Base-by-base conservation (phyloP, 2,888 invertebrate species). In the Zootermopsis nevadensis region DNA sequence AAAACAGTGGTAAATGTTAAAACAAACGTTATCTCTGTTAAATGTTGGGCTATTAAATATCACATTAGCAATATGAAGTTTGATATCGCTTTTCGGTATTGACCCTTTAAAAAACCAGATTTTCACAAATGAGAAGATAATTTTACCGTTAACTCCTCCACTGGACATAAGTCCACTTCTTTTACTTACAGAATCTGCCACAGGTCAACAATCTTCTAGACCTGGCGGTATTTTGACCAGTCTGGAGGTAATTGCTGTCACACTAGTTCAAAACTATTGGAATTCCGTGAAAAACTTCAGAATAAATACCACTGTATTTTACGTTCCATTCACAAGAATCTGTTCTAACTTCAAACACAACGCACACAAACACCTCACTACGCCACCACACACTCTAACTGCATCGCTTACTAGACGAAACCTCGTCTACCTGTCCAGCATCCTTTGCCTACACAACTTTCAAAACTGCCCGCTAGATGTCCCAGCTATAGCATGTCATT, bases 131-230 rank as follows among this genome's bases (percentile, higher is more conserved):
- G 15, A 19, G 48, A 48, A 42, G 7, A 12, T 42, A 12, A 60
- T n/a, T 24, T n/a, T n/a, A 60, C n/a, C 60, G 24, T 60, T n/a
- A n/a, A n/a, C n/a, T 1, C 60, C 8, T 31, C 33, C 30, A 69
- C 19, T 33, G 33, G 33, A 33, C 19, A 10, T 24, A 69, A 4
- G 19, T 4, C 66, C 69, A 69, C 33, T 69, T 33, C 31, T 69
- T 24, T 1, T 31, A 69, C 33, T 33, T 10, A 69, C 69, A 22
- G 15, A 33, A 33, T 22, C 22, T 2, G 31, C 33, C 74, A 74
- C 74, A 74, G 74, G 74, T 74, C 74, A 74, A 74, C 74, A 74
- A 74, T 74, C 74, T 74, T 74, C 35, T 74, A 22, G 74, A 38
- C 0, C 38, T 38, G 42, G 24, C 38, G 74, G 74, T 74, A 38